These are phyloP conservation scores for Hydrozoanthus tunicans DNA, from an alignment of 64 coral and sea anemone species.

Conservation along the genomic window DNA sequence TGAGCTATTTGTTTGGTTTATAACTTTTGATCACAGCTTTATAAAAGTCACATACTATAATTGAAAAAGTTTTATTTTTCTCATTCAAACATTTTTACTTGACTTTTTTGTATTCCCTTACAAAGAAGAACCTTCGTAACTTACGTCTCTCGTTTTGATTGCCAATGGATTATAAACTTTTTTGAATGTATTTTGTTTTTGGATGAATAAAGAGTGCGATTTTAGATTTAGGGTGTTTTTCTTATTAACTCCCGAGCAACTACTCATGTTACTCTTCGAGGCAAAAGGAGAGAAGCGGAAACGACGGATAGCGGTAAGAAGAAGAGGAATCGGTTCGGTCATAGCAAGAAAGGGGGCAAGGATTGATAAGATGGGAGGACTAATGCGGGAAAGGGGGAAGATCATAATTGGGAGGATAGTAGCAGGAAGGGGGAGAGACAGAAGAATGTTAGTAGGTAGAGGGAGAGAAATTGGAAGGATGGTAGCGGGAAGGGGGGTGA, in stretches of 20 bases:
- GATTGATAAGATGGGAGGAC: too few relatives aligned
- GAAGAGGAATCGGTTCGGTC: too few relatives aligned
- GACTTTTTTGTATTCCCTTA: not conserved
- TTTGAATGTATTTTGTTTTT: not conserved
- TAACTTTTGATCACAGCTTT: not conserved
- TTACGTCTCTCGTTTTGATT: not conserved
- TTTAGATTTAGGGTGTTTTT: not conserved
- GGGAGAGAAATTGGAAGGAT: too few relatives aligned
- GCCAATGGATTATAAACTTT: not conserved
- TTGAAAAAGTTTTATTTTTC: not conserved
- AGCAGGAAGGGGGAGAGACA: too few relatives aligned
- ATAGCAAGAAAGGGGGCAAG: too few relatives aligned
- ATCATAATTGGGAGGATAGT: too few relatives aligned
- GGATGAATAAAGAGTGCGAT: conserved; percentile 15
- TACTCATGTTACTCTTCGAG: not conserved
- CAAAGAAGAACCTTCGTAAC: not conserved
- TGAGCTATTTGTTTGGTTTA: not conserved
- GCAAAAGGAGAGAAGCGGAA: not conserved
- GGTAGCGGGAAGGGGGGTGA: too few relatives aligned
- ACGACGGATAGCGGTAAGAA: too few relatives aligned
- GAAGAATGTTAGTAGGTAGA: too few relatives aligned
- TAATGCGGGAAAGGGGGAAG: too few relatives aligned
- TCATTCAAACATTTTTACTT: not conserved
- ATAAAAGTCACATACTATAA: not conserved
- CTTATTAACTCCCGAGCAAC: not conserved